These are phyloP conservation scores for Brachionus sp. DNA, from an alignment of 1,140 invertebrate species.

Conservation along the genomic window DNA sequence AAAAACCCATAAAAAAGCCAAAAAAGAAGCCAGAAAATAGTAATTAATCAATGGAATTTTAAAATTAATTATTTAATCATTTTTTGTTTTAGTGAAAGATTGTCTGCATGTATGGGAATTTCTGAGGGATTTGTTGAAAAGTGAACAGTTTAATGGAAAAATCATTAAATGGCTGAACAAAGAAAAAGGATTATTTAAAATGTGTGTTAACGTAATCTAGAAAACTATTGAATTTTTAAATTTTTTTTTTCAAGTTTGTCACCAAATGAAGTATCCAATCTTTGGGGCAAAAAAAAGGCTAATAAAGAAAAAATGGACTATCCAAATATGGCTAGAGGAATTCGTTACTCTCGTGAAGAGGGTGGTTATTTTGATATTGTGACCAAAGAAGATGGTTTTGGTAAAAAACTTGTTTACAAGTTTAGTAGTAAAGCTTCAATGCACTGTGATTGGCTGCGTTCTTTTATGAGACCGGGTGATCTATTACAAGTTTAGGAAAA, in stretches of 20 bases:
- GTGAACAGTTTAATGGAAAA: slow-evolving; percentile 9
- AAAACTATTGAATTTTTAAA: neutral
- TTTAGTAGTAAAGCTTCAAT: slow-evolving; percentile 29
- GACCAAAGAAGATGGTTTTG: slow-evolving; percentile 34
- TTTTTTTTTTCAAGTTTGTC: neutral
- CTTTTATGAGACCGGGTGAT: neutral
- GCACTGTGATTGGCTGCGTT: slow-evolving; percentile 27
- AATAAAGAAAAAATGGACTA: slow-evolving; percentile 43
- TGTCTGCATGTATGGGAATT: slow-evolving; percentile 39
- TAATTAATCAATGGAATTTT: neutral
- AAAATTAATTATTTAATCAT: neutral
- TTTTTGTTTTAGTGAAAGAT: slow-evolving; percentile 15
- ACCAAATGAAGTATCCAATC: slow-evolving; percentile 14
- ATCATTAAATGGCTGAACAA: slow-evolving; percentile 12
- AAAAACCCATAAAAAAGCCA: neutral
- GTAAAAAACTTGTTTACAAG: slow-evolving; percentile 35
- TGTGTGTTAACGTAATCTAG: neutral
- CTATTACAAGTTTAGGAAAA: neutral
- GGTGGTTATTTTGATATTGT: slow-evolving; percentile 37
- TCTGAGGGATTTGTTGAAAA: slow-evolving; percentile 22
- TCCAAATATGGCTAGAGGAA: slow-evolving; percentile 39
- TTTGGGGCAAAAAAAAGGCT: slow-evolving; percentile 37
- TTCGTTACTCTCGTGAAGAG: slow-evolving; percentile 35
- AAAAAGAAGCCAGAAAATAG: slow-evolving; percentile 42
- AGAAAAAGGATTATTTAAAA: slow-evolving; percentile 17